These are phyloP conservation scores for Suncus etruscus DNA, from an alignment of 2,113 vertebrate species.

Conservation along the genomic window DNA sequence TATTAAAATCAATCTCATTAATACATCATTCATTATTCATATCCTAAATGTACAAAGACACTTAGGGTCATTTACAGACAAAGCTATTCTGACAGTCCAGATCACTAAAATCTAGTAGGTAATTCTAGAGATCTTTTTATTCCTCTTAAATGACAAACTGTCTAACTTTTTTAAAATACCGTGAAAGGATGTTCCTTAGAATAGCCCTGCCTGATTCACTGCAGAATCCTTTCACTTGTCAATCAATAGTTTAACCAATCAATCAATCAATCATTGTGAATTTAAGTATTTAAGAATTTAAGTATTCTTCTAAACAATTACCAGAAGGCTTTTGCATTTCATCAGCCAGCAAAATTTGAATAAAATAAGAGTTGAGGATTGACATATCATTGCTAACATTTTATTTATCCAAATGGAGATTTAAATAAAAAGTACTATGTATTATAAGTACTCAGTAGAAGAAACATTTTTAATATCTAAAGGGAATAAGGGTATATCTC, in stretches of 20 bases:
- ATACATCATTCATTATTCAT: constrained; percentile 19
- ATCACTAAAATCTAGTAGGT: background rate
- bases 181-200: constrained; percentile 68
- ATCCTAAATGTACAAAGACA: background rate
- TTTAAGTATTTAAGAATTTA: background rate
- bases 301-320: constrained; percentile 16
- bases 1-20: constrained; percentile 14
- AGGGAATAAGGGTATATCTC: background rate
- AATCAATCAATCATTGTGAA: constrained; percentile 55
- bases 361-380: background rate
- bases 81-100: constrained; percentile 16
- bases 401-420: constrained; percentile 47
- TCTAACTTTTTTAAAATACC: constrained; percentile 58
- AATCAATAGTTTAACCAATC: constrained; percentile 55
- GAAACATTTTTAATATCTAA: background rate
- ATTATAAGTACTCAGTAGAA: background rate
- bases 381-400: constrained; percentile 14
- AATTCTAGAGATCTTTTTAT: background rate
- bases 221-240: constrained; percentile 56
- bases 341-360: background rate
- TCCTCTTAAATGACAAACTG: constrained; percentile 59
- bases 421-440: background rate
- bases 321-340: constrained; percentile 46
- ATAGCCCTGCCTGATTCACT: constrained; percentile 52
- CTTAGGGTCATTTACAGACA: background rate